phyloP scores from a whole-genome alignment of 1,140 invertebrate genomes.

The Armadillidium nasatum region DNA sequence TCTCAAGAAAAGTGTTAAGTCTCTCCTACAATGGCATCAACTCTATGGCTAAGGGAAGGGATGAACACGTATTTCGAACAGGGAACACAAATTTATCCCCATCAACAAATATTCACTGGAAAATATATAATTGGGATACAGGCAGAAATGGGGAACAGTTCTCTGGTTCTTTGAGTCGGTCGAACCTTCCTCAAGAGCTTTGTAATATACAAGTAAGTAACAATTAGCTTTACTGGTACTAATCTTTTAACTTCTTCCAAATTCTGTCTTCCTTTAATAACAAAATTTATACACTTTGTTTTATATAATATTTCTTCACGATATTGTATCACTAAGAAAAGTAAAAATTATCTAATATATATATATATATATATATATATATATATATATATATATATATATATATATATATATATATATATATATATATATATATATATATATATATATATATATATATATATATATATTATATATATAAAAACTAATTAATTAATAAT shows the following conservation, averaged over 20 bases:
- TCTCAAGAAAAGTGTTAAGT: background rate
- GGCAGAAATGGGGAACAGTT: constrained; percentile 32
- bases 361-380: no score
- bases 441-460: no score
- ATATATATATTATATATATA: no score
- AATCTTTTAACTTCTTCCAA: background rate
- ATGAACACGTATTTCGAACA: background rate
- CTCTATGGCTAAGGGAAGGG: background rate
- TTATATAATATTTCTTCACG: no score
- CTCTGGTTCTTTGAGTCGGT: constrained; percentile 32
- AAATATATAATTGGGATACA: constrained; percentile 36
- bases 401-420: no score
- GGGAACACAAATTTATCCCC: constrained; percentile 31
- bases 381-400: no score
- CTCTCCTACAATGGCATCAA: background rate
- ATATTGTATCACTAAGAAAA: no score
- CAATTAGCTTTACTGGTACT: constrained; percentile 19
- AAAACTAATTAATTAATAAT: no score
- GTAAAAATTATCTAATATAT: no score
- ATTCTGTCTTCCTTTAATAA: background rate
- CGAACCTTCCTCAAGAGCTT: constrained; percentile 25
- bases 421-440: no score
- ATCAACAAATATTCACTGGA: constrained; percentile 36
- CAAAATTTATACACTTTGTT: no score
- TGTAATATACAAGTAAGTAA: constrained; percentile 35